Percentiles rank a stretch among this genome's conserved stretches.
Conservation (phyloP, 2,113 vertebrate genomes). For the Hemicordylus capensis region DNA sequence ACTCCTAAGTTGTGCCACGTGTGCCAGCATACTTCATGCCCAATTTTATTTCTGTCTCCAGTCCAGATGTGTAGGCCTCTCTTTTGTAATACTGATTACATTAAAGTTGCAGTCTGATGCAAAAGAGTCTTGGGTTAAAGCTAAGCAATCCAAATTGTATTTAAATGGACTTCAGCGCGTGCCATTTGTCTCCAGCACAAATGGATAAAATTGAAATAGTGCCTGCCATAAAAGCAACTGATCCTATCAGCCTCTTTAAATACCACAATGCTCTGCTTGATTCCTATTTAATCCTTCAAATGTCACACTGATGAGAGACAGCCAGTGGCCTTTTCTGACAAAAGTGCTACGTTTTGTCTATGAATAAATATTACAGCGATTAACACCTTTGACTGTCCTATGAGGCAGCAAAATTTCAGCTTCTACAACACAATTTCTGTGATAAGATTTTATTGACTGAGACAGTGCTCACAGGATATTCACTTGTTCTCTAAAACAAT, state of each 20-base stretch:
- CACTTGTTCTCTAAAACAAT: not conserved
- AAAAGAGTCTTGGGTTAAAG: conserved; percentile 23
- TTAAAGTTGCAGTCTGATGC: conserved; percentile 8
- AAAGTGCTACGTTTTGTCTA: not conserved
- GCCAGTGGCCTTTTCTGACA: not conserved
- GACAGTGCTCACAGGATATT: not conserved
- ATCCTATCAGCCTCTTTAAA: conserved; percentile 36
- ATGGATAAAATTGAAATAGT: conserved; percentile 51
- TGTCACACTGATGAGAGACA: conserved; percentile 20
- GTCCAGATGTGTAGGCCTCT: not conserved
- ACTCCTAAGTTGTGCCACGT: no score
- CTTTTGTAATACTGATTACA: conserved; percentile 2
- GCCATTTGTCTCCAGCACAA: conserved; percentile 39
- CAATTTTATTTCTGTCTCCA: not conserved
- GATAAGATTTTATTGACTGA: not conserved
- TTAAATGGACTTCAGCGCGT: conserved; percentile 37
- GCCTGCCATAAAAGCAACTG: conserved; percentile 29
- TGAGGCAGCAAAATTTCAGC: not conserved
- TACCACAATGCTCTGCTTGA: conserved; percentile 19
- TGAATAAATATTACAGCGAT: not conserved
- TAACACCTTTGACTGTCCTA: not conserved
- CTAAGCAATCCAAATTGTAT: conserved; percentile 46
- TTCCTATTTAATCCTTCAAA: conserved; percentile 36
- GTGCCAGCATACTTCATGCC: no score
- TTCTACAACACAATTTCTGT: not conserved